These are phyloP conservation scores for Calypte anna DNA, from an alignment of 2,113 vertebrate genomes.

Conservation along the genomic window DNA sequence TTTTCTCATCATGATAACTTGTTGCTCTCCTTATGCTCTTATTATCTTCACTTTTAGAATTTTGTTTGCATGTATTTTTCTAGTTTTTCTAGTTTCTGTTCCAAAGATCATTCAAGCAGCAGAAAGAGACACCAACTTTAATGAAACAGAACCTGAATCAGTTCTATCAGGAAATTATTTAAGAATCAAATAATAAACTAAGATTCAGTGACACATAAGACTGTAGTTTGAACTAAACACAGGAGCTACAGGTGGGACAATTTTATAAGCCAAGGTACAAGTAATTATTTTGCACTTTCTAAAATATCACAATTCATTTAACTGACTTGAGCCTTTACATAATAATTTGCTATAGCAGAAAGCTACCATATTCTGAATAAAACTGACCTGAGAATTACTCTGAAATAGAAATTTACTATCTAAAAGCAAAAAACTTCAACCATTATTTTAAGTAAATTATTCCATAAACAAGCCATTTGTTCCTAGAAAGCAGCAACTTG, in stretches of 20 bases:
- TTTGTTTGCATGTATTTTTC: not conserved
- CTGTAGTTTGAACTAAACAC: not conserved
- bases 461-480: not conserved
- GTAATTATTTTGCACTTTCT: not conserved
- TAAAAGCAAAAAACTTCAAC: not conserved
- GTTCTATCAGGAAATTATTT: not conserved
- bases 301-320: not conserved
- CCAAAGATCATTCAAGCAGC: conserved; percentile 20
- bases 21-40: not conserved
- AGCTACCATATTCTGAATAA: not conserved
- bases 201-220: not conserved
- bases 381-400: not conserved
- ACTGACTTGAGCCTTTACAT: not conserved
- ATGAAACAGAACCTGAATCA: not conserved
- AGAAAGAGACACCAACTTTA: not conserved
- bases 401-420: not conserved
- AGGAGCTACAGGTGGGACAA: not conserved
- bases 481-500: not conserved
- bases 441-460: not conserved
- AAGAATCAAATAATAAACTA: not conserved
- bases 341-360: not conserved
- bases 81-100: not conserved
- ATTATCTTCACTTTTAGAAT: not conserved
- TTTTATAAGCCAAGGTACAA: not conserved
- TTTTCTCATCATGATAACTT: not conserved